Evolutionary conservation across 2,888 invertebrate genomes (phyloP).

Genomic region (Leptinotarsa tumamoca): DNA sequence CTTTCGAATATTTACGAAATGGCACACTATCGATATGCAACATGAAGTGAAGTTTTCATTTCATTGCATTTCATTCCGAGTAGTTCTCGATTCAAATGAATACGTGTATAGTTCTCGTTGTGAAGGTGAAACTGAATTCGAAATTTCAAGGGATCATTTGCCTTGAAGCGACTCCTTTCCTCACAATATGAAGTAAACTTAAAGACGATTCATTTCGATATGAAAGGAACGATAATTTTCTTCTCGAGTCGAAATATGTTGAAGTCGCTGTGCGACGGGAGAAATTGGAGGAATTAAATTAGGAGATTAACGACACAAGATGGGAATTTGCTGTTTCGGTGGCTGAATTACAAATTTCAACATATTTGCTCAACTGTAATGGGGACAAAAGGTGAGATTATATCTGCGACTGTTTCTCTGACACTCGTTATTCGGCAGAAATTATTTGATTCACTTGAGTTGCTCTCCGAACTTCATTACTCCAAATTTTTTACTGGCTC

Average conservation of each 20-base stretch:
- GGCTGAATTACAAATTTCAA: slow-evolving; percentile 11
- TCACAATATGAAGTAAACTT: slow-evolving; percentile 1
- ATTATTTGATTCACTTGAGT: not conserved
- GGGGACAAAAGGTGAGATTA: not conserved
- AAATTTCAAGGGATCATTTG: not conserved
- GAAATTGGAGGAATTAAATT: slow-evolving; percentile 5
- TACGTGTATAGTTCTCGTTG: slow-evolving; percentile 41
- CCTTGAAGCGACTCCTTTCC: slow-evolving; percentile 10
- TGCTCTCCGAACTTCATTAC: not conserved
- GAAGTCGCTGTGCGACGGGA: not conserved
- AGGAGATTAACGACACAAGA: slow-evolving; percentile 18
- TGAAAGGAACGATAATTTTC: slow-evolving; percentile 8
- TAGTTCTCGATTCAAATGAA: slow-evolving; percentile 31
- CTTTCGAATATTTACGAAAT: not conserved
- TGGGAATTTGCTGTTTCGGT: slow-evolving; percentile 18
- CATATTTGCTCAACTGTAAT: not conserved
- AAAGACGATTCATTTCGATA: not conserved
- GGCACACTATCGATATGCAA: slow-evolving; percentile 1
- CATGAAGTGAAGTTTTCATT: slow-evolving; percentile 11
- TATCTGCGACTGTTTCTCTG: not conserved
- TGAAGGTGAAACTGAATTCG: slow-evolving; percentile 32
- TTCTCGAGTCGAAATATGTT: not conserved
- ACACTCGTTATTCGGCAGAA: not conserved
- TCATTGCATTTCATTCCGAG: not conserved
- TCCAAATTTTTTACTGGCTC: no score